Conservation (phyloP, 2,113 vertebrate genomes). For the Ptyas mucosa region DNA sequence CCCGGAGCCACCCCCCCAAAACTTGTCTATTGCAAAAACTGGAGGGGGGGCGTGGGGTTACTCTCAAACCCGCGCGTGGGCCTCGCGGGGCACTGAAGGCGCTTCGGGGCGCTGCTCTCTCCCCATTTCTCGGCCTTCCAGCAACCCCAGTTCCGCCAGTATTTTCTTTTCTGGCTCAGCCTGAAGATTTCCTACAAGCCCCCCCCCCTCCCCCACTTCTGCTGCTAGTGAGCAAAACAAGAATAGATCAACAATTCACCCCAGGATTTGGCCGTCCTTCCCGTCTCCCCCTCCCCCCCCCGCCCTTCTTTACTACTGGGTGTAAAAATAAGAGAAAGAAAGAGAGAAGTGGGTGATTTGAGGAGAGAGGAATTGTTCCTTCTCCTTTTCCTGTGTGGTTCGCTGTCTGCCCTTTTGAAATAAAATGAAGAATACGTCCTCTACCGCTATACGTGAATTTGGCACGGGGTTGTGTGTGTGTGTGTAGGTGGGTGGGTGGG, state of each 20-base stretch:
- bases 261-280: neutral
- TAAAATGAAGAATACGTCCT: neutral
- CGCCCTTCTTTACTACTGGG: neutral
- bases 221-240: neutral
- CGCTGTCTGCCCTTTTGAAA: neutral
- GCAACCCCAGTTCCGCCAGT: neutral
- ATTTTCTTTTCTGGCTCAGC: neutral
- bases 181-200: neutral
- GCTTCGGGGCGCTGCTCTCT: neutral
- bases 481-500: too few species aligned
- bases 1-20: neutral
- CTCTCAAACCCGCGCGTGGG: neutral
- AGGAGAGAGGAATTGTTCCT: neutral
- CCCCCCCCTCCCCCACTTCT: neutral
- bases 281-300: too few species aligned
- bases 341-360: too few species aligned
- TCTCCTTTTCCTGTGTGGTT: neutral
- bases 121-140: neutral
- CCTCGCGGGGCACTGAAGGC: neutral
- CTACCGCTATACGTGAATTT: neutral
- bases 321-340: neutral
- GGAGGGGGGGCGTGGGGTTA: neutral
- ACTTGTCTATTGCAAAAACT: neutral
- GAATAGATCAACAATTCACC: neutral
- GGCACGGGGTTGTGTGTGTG: neutral